Evolutionary conservation across 2,888 invertebrate genomes (phyloP).

Genomic region (Drosophila niveifrons): DNA sequence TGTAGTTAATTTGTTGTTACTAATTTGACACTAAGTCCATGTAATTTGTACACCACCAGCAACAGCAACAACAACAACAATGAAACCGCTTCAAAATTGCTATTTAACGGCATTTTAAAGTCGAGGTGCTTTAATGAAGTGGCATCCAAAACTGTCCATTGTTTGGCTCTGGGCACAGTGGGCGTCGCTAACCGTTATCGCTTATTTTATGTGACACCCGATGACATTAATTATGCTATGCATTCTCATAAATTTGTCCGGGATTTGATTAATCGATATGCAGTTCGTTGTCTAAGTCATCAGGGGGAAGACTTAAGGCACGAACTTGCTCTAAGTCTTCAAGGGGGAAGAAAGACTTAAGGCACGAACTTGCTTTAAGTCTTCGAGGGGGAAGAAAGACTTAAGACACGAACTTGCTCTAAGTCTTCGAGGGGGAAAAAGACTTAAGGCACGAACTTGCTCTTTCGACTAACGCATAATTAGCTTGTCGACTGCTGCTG

Average conservation of each 20-base stretch:
- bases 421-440: not conserved
- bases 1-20: slow-evolving; percentile 31
- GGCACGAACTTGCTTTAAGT: slow-evolving; percentile 9
- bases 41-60: slow-evolving; percentile 39
- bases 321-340: no score
- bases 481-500: slow-evolving; percentile 2
- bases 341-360: not conserved
- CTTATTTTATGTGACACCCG: slow-evolving; percentile 8
- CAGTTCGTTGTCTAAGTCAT: slow-evolving; percentile 2
- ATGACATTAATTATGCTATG: slow-evolving; percentile 9
- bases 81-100: slow-evolving; percentile 10
- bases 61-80: slow-evolving; percentile 31
- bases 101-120: slow-evolving; percentile 57
- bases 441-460: slow-evolving; percentile 11
- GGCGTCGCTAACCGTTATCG: slow-evolving; percentile 10
- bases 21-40: slow-evolving; percentile 49
- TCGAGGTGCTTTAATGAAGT: slow-evolving; percentile 37
- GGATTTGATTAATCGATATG: slow-evolving; percentile 12
- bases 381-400: not conserved
- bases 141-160: slow-evolving; percentile 29
- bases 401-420: not conserved
- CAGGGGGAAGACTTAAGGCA: not conserved
- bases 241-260: not conserved
- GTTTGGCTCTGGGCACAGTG: slow-evolving; percentile 14
- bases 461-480: slow-evolving; percentile 12